phyloP scores from a whole-genome alignment of 1,140 invertebrate species.

The Episyrphus balteatus region DNA sequence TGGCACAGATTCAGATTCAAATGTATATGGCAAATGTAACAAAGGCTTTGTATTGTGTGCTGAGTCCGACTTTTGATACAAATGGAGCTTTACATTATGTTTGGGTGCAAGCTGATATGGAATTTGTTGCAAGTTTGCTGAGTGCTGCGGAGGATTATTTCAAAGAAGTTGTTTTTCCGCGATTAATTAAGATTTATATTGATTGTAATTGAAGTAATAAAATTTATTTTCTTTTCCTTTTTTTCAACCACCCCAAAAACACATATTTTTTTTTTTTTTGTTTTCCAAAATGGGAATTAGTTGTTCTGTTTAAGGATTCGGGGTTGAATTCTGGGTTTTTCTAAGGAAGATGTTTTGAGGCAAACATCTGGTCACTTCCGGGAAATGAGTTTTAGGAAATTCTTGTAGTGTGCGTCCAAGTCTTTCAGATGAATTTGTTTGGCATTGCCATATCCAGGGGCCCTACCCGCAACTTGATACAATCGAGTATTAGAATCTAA shows the following conservation, averaged over 20 bases:
- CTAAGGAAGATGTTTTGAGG: no score
- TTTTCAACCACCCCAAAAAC: no score
- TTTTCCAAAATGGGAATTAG: not conserved
- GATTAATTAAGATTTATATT: constrained; percentile 20
- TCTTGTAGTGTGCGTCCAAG: no score
- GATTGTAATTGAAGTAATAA: constrained; percentile 1
- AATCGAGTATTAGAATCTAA: no score
- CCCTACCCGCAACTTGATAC: no score
- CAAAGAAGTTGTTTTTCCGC: constrained; percentile 26
- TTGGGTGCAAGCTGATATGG: constrained; percentile 31
- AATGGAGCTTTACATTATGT: constrained; percentile 33
- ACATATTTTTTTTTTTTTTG: no score
- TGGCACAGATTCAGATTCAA: constrained; percentile 41
- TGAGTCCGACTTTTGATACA: constrained; percentile 31
- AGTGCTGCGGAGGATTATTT: constrained; percentile 30
- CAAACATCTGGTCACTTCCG: no score
- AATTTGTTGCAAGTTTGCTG: constrained; percentile 23
- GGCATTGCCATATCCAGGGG: no score
- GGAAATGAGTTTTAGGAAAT: no score
- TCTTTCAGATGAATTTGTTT: no score
- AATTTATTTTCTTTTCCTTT: not conserved
- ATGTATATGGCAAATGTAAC: constrained; percentile 36
- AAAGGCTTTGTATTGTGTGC: constrained; percentile 33
- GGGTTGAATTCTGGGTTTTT: no score
- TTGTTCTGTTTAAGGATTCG: no score